Conservation (phyloP, 2,113 vertebrate genomes). For the Gadus chalcogrammus region DNA sequence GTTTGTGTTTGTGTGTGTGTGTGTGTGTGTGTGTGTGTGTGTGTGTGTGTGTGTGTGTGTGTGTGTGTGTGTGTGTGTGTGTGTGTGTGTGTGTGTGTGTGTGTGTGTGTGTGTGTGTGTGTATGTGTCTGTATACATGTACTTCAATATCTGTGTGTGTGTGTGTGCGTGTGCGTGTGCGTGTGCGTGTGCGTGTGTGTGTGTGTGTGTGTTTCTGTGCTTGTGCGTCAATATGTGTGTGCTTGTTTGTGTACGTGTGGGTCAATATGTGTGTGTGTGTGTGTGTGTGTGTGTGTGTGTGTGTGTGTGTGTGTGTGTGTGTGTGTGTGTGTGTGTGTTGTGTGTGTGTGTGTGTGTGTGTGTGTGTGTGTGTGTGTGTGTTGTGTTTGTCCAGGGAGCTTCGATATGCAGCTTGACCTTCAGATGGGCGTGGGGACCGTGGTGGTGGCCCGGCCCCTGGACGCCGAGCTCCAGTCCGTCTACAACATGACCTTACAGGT, state of each 20-base stretch:
- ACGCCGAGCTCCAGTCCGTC: conserved; percentile 87
- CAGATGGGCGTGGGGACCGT: conserved; percentile 90
- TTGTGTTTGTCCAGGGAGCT: conserved; percentile 78
- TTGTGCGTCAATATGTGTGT: conserved; percentile 1
- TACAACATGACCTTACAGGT: conserved; percentile 97
- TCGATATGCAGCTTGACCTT: conserved; percentile 90
- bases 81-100: not conserved
- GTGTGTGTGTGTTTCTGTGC: not conserved
- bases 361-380: conserved; percentile 26
- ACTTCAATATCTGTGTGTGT: not conserved
- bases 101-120: not conserved
- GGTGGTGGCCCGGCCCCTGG: conserved; percentile 89
- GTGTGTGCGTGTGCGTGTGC: conserved; percentile 19
- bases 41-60: not conserved
- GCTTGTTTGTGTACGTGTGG: not conserved
- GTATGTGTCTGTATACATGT: not conserved
- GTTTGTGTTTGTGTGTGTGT: no score
- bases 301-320: conserved; percentile 27
- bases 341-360: not conserved
- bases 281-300: conserved; percentile 8
- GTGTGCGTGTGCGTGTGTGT: conserved; percentile 70
- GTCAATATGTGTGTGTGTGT: not conserved
- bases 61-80: no score
- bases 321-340: conserved; percentile 65
- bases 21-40: not conserved